A percentile compares a stretch with the other conserved stretches of the same genome.
These are phyloP conservation scores for Drosophila lutescens DNA, from an alignment of 2,888 invertebrate species.

Conservation along the genomic window DNA sequence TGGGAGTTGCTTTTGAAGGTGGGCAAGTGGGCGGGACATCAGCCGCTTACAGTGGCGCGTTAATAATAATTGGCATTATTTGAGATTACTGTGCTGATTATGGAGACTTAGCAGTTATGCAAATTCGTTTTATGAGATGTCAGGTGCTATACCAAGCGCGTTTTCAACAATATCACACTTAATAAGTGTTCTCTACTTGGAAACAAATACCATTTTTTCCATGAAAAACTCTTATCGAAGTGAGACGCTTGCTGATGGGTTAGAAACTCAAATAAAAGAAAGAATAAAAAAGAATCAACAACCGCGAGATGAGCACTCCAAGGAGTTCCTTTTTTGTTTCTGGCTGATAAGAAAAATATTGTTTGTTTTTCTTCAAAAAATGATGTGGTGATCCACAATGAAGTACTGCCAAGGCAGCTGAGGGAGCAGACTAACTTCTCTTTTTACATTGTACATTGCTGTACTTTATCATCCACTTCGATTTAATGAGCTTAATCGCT, in stretches of 20 bases:
- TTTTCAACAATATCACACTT: neutral
- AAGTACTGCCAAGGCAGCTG: neutral
- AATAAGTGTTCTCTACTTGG: neutral
- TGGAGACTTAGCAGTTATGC: constrained; percentile 20
- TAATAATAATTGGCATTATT: constrained; percentile 40
- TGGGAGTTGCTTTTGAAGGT: constrained; percentile 45
- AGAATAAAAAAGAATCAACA: constrained; percentile 4
- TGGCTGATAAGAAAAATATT: constrained; percentile 23
- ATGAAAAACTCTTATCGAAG: constrained; percentile 28
- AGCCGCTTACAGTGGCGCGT: constrained; percentile 36
- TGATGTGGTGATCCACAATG: neutral
- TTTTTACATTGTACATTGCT: neutral
- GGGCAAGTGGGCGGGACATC: constrained; percentile 20
- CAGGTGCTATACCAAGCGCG: constrained; percentile 36
- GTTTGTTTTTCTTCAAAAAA: constrained; percentile 23
- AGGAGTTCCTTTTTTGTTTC: neutral
- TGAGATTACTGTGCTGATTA: constrained; percentile 34
- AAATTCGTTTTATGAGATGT: constrained; percentile 37
- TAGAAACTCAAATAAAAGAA: constrained; percentile 20
- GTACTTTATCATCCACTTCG: neutral
- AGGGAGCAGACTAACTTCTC: neutral
- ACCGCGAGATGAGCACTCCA: neutral
- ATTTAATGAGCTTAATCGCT: neutral
- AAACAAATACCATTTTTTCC: constrained; percentile 1
- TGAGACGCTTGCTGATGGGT: neutral